Base-by-base conservation (phyloP, 2,113 vertebrate species). In the Ornithorhynchus anatinus region DNA sequence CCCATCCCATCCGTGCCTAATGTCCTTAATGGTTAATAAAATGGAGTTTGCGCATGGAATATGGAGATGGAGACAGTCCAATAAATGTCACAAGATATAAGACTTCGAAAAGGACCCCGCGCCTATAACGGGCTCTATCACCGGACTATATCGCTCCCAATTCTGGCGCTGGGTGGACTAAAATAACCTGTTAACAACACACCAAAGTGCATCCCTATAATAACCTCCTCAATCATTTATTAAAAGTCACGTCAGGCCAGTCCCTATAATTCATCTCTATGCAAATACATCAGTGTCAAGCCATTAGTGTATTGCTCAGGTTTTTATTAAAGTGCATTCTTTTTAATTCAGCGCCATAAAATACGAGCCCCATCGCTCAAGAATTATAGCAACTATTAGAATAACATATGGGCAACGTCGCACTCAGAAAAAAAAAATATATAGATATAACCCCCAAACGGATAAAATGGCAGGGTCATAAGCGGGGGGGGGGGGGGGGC, bases 311-410 rank as follows among this genome's bases (percentile, higher is more conserved):
- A 94, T 94, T 93, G 94, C 94, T 91, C 81, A 70, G 71, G 60
- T 86, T 96, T 95, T 95, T 96, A 96, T 96, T 96, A 95, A 97
- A 96, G 96, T 94, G 92, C 93, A 93, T 96, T 93, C 92, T 94
- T 95, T 94, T 91, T 88, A 91, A 94, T 96, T 94, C 88, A 88
- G 85, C 89, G 86, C 92, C 80, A 92, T 96, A 96, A 97, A 97
- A 96, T 94, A 92, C 86, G 88, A 96, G 90, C 84, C 92, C 94
- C 90, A 94, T 94, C 92, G 95, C 95, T 91, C 92, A 95, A 95
- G 95, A 98, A 96, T 97, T 97, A 98, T 96, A 92, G 95, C 94
- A 88, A 96, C 96, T 95, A 96, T 97, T 95, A 96, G 93, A 84
- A 90, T 92, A 96, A 96, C 96, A 95, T 95, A 96, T 94, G 95